Evolutionary conservation across 1,140 invertebrate species (phyloP).

Genomic region (Lysiphlebus fabarum): DNA sequence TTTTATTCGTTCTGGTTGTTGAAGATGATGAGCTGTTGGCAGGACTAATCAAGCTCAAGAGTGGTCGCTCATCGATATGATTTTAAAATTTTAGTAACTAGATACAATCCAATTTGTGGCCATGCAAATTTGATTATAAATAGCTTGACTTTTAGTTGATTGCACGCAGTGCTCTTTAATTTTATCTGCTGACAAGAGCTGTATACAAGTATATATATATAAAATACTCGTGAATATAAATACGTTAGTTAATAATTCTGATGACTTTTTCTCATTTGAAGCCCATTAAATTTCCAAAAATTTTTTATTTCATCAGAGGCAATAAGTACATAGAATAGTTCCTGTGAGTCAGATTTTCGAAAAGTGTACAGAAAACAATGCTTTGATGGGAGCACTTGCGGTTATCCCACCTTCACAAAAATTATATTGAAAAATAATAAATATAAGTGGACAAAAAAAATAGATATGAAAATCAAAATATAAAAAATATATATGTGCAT

Average conservation of each 20-base stretch:
- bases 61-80: no score
- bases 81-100: no score
- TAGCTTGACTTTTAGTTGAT: constrained; percentile 1
- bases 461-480: background rate
- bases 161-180: constrained; percentile 16
- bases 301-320: no score
- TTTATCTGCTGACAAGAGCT: background rate
- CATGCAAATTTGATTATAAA: constrained; percentile 14
- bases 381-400: no score
- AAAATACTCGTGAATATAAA: background rate
- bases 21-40: background rate
- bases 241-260: constrained; percentile 10
- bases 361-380: no score
- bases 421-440: background rate
- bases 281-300: background rate
- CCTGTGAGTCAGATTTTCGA: no score
- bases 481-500: background rate
- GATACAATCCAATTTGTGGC: no score
- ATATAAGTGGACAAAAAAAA: background rate
- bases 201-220: no score
- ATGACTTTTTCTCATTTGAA: background rate
- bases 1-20: constrained; percentile 1
- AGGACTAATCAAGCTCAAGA: no score
- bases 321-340: no score
- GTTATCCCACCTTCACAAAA: no score